Conservation (phyloP, 2,888 invertebrate genomes). For the Meteorus colon region DNA sequence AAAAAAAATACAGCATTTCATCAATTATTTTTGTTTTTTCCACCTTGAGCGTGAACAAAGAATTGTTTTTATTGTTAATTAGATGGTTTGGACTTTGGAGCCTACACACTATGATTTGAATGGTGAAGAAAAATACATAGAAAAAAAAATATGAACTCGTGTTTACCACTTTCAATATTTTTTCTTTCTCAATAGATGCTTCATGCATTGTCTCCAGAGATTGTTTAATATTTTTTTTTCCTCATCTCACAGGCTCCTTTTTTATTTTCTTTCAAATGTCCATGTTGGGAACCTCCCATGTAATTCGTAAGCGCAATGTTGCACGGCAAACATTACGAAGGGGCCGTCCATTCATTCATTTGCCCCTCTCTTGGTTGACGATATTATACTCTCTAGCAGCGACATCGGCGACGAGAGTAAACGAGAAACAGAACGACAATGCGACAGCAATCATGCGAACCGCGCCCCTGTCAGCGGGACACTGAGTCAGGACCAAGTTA, state of each 20-base stretch:
- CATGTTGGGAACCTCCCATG: conserved; percentile 59
- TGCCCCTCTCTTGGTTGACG: conserved; percentile 23
- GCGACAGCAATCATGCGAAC: conserved; percentile 71
- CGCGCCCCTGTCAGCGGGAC: conserved; percentile 71
- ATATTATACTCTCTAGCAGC: conserved; percentile 49
- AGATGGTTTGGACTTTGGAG: too few relatives aligned
- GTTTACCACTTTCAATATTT: neutral
- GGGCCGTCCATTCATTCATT: conserved; percentile 47
- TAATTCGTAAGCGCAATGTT: conserved; percentile 53
- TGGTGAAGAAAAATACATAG: too few relatives aligned
- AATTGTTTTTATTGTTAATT: too few relatives aligned
- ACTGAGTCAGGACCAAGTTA: conserved; percentile 25
- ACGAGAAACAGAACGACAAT: conserved; percentile 65
- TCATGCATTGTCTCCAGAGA: conserved; percentile 71
- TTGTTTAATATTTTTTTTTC: conserved; percentile 65
- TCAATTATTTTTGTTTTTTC: too few relatives aligned
- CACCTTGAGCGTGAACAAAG: too few relatives aligned
- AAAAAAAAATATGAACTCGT: too few relatives aligned
- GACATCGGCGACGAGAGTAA: conserved; percentile 49
- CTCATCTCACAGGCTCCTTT: conserved; percentile 53
- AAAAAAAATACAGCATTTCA: too few relatives aligned
- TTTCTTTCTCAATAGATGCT: conserved; percentile 65
- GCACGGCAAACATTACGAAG: conserved; percentile 47
- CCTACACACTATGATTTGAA: too few relatives aligned
- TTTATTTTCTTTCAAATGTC: conserved; percentile 25